These are phyloP conservation scores for Gorsachius magnificus DNA, from an alignment of 2,797 vertebrate species.

Conservation along the genomic window DNA sequence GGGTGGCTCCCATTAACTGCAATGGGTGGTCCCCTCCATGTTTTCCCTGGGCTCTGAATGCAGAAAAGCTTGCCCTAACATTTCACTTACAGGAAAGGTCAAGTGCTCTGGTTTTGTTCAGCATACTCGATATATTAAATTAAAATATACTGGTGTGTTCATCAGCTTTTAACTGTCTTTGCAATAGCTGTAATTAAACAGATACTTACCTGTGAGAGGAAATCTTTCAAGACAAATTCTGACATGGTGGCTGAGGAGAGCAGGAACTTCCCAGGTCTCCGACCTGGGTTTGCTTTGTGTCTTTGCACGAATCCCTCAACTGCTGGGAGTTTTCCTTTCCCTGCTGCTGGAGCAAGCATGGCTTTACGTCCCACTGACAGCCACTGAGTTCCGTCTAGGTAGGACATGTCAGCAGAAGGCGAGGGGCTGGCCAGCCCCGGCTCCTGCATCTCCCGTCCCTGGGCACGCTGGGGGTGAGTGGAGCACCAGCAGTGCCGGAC, in stretches of 20 bases:
- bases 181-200: constrained; percentile 61
- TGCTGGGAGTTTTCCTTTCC: neutral
- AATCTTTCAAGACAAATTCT: constrained; percentile 4
- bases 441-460: neutral
- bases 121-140: constrained; percentile 43
- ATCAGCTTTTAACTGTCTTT: constrained; percentile 57
- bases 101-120: constrained; percentile 55
- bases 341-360: neutral
- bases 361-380: too few relatives aligned
- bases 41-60: neutral
- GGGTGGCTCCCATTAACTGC: neutral
- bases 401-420: neutral
- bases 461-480: neutral
- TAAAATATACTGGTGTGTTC: constrained; percentile 50
- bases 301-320: neutral
- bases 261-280: neutral
- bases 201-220: constrained; percentile 14
- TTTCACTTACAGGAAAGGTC: constrained; percentile 54
- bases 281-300: neutral
- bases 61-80: constrained; percentile 28
- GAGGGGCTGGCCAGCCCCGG: neutral
- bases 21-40: neutral
- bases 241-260: neutral
- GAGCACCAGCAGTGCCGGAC: neutral
- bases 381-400: neutral